Conservation (phyloP, 1,140 invertebrate genomes). For the Leptinotarsa lineolata region DNA sequence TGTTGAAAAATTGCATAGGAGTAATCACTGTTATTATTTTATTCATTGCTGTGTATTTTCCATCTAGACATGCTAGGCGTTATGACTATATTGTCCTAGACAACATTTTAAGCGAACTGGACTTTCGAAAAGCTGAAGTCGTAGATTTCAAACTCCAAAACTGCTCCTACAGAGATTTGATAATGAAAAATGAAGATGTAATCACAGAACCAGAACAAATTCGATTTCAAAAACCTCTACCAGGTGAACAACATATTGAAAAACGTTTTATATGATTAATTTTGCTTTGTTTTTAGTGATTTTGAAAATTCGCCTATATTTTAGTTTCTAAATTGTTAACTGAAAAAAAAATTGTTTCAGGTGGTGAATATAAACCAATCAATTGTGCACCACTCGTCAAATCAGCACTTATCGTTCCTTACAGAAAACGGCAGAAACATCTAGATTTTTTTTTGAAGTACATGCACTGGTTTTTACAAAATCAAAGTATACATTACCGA, state of each 20-base stretch:
- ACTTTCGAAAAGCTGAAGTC: conserved; percentile 21
- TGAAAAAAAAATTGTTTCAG: conserved; percentile 50
- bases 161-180: conserved; percentile 45
- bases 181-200: conserved; percentile 42
- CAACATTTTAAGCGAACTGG: conserved; percentile 39
- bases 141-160: conserved; percentile 36
- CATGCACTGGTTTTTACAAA: conserved; percentile 87
- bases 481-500: conserved; percentile 78
- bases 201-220: conserved; percentile 33
- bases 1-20: conserved; percentile 22
- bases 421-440: conserved; percentile 81
- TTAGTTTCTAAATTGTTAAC: no score
- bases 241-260: conserved; percentile 25
- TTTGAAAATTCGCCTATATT: no score
- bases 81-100: conserved; percentile 44
- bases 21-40: conserved; percentile 35
- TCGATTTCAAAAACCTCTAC: conserved; percentile 20
- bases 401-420: conserved; percentile 87
- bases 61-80: conserved; percentile 47
- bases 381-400: conserved; percentile 75
- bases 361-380: conserved; percentile 74
- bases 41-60: conserved; percentile 44
- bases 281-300: no score
- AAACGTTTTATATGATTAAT: no score
- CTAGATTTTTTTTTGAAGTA: conserved; percentile 81